Conservation (phyloP, 1,140 invertebrate genomes). For the Camponotus vicinus region DNA sequence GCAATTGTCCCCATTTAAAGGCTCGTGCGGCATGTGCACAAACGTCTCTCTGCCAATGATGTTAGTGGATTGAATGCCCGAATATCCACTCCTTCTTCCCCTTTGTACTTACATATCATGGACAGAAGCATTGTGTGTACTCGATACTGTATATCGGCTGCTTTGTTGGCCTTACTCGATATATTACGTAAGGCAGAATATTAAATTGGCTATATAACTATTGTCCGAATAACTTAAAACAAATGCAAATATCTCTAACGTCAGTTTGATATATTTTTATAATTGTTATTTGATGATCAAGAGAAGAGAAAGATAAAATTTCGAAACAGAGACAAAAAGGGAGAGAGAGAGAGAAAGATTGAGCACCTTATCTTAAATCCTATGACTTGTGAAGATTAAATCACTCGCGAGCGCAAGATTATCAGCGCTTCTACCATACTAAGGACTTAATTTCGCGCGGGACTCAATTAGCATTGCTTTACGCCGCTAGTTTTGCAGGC, state of each 20-base stretch:
- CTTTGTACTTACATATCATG: constrained; percentile 68
- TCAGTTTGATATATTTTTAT: not conserved
- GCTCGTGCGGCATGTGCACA: constrained; percentile 14
- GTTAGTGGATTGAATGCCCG: constrained; percentile 58
- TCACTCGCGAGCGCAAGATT: constrained; percentile 20
- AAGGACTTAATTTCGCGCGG: constrained; percentile 39
- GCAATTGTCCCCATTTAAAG: constrained; percentile 68
- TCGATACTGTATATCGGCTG: constrained; percentile 15
- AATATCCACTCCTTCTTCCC: constrained; percentile 65
- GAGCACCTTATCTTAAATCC: too few relatives aligned
- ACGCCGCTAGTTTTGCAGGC: constrained; percentile 23
- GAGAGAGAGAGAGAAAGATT: not conserved
- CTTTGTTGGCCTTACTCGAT: constrained; percentile 3
- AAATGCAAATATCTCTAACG: constrained; percentile 12
- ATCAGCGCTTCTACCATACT: constrained; percentile 14
- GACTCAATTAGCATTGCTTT: constrained; percentile 53
- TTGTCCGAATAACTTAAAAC: constrained; percentile 1
- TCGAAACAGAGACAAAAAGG: not conserved
- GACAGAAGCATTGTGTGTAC: constrained; percentile 21
- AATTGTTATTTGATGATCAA: constrained; percentile 1
- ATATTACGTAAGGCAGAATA: constrained; percentile 20
- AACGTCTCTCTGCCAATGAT: constrained; percentile 9
- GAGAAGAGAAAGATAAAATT: not conserved
- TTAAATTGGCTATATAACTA: constrained; percentile 4
- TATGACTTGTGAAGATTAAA: constrained; percentile 16